Evolutionary conservation across 2,113 vertebrate genomes (phyloP).

Genomic region (Acinonyx jubatus): DNA sequence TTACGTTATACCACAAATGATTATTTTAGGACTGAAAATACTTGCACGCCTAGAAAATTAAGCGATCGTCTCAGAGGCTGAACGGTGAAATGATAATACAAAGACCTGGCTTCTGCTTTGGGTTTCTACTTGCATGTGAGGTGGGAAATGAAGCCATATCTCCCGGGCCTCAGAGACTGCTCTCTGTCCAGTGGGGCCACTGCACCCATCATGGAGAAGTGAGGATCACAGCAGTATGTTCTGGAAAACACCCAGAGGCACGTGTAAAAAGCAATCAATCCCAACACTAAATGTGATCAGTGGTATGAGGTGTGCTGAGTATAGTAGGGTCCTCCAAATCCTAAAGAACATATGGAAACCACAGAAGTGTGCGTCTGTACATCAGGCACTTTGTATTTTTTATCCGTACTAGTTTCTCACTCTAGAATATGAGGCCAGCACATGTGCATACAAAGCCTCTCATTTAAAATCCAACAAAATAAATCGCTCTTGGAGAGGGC

Average conservation of each 20-base stretch:
- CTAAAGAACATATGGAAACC: background rate
- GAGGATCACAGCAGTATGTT: background rate
- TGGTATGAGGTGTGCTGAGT: background rate
- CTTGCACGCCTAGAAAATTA: background rate
- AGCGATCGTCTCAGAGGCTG: background rate
- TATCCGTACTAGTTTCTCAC: background rate
- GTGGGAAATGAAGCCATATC: background rate
- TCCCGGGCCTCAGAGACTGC: background rate
- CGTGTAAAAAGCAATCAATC: background rate
- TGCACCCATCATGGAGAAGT: background rate
- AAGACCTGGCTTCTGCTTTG: background rate
- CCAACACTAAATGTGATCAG: background rate
- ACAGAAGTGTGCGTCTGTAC: rapidly evolving
- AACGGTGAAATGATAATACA: background rate
- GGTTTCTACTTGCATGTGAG: background rate
- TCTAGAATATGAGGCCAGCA: background rate
- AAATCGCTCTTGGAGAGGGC: background rate
- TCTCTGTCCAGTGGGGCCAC: background rate
- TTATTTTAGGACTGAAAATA: background rate
- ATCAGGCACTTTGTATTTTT: constrained; percentile 16
- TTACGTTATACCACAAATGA: background rate
- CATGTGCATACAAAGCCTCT: background rate
- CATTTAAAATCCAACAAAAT: background rate
- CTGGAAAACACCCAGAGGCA: background rate
- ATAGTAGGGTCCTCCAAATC: background rate